phyloP scores from a whole-genome alignment of 2,888 invertebrate genomes.

The Drosophila meridiana region DNA sequence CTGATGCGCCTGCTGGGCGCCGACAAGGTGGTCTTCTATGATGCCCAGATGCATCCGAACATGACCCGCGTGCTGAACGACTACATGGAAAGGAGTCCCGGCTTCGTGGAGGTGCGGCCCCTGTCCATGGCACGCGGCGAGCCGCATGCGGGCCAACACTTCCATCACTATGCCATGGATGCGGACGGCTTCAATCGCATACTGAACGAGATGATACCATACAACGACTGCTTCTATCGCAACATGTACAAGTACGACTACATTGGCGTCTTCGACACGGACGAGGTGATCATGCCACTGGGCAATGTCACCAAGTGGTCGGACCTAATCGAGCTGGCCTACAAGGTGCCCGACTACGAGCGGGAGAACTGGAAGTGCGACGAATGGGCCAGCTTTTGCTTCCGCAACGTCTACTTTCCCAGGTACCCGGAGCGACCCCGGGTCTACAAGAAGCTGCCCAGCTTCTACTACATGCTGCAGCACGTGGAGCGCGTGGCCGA shows the following conservation, averaged over 20 bases:
- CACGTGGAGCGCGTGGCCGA: constrained; percentile 94
- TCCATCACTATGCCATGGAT: constrained; percentile 93
- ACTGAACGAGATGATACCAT: constrained; percentile 96
- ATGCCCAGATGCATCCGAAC: constrained; percentile 94
- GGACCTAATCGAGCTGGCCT: constrained; percentile 89
- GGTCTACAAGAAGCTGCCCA: constrained; percentile 91
- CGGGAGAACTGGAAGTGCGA: constrained; percentile 82
- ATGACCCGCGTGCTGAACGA: constrained; percentile 90
- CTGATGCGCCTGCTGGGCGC: constrained; percentile 93
- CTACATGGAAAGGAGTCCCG: constrained; percentile 86
- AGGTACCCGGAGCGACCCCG: constrained; percentile 92
- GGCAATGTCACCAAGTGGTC: constrained; percentile 89
- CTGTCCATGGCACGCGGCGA: constrained; percentile 93
- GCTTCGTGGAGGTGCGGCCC: constrained; percentile 90
- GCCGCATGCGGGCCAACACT: constrained; percentile 93
- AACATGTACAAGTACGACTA: constrained; percentile 95
- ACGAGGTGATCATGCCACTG: constrained; percentile 96
- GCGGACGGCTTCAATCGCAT: constrained; percentile 95
- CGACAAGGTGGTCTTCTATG: constrained; percentile 95
- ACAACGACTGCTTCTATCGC: constrained; percentile 97
- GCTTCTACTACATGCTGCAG: constrained; percentile 96
- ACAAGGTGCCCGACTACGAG: constrained; percentile 83
- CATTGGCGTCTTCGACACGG: constrained; percentile 94
- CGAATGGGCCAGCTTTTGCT: constrained; percentile 88
- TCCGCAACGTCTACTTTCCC: constrained; percentile 95